Conservation (phyloP, 92 coral and sea anemone genomes). For the Bergia puertoricense region DNA sequence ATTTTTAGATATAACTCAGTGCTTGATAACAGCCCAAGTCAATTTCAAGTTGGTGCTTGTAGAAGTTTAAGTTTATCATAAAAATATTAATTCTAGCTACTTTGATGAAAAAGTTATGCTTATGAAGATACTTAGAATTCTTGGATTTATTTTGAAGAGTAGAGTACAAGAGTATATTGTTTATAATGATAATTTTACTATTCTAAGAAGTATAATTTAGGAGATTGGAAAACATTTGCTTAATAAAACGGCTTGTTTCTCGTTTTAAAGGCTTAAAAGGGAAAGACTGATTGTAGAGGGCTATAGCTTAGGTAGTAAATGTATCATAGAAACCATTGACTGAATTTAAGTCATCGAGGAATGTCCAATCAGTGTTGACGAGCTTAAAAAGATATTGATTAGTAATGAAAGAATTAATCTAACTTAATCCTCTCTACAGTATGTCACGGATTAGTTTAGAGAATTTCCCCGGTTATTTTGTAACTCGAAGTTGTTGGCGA, state of each 20-base stretch:
- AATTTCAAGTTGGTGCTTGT: background rate
- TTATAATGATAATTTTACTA: background rate
- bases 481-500: constrained; percentile 9
- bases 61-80: constrained; percentile 30
- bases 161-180: constrained; percentile 27
- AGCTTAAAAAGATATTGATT: constrained; percentile 1
- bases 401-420: background rate
- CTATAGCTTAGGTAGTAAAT: background rate
- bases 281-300: background rate
- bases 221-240: constrained; percentile 36
- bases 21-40: constrained; percentile 6
- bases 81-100: constrained; percentile 40
- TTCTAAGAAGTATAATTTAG: constrained; percentile 22
- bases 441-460: background rate
- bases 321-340: constrained; percentile 1
- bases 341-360: constrained; percentile 1
- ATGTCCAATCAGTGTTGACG: background rate
- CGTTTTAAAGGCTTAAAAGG: constrained; percentile 21
- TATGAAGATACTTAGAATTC: background rate
- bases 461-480: constrained; percentile 5
- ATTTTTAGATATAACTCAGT: constrained; percentile 8
- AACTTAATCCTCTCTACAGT: background rate
- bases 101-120: constrained; percentile 35
- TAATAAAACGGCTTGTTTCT: constrained; percentile 27
- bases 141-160: constrained; percentile 36